These are phyloP conservation scores for Muscicapa striata DNA, from an alignment of 2,797 vertebrate genomes.

Conservation along the genomic window DNA sequence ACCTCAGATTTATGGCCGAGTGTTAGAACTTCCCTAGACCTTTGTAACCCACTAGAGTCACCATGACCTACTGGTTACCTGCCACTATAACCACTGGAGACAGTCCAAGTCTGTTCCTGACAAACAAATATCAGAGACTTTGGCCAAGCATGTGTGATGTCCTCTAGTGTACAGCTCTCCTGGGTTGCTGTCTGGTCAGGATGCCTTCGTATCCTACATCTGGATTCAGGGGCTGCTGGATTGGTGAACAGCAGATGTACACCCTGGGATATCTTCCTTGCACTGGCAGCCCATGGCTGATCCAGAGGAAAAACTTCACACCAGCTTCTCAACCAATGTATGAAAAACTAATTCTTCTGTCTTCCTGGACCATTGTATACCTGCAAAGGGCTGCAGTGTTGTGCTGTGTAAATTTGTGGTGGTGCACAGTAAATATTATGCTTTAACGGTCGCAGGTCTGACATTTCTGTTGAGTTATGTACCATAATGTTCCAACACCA, in stretches of 20 bases:
- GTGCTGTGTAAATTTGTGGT: background rate
- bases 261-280: background rate
- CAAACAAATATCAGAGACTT: background rate
- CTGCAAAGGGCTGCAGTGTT: background rate
- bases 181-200: background rate
- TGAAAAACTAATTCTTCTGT: conserved; percentile 9
- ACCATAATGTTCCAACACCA: conserved; percentile 13
- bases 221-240: background rate
- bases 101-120: background rate
- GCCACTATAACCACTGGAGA: background rate
- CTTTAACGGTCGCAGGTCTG: background rate
- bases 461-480: conserved; percentile 51
- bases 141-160: background rate
- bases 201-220: fast-evolving
- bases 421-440: conserved; percentile 43
- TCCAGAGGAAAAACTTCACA: background rate
- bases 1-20: background rate
- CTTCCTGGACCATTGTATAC: background rate
- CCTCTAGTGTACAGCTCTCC: background rate
- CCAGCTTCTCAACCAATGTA: background rate
- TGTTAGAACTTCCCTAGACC: background rate
- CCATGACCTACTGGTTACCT: background rate
- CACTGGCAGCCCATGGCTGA: background rate
- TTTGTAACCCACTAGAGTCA: background rate
- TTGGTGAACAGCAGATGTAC: background rate